Percentiles rank a stretch among this genome's conserved stretches.
phyloP scores from a whole-genome alignment of 37 sponge, comb jelly and placozoan species.

The Hormiphora californensis region DNA sequence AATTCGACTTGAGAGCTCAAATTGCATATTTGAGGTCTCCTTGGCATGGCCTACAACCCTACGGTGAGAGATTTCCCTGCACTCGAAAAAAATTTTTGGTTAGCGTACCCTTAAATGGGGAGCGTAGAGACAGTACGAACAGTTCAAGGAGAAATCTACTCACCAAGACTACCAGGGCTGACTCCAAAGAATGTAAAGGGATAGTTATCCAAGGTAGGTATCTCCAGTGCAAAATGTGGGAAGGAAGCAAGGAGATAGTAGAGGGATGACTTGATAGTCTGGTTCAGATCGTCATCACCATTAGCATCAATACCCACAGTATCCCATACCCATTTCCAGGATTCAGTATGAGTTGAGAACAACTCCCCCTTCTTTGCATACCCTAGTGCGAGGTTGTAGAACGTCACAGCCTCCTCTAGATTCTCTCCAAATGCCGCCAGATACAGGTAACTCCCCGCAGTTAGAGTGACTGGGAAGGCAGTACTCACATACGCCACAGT shows the following conservation, averaged over 20 bases:
- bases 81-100: too few species aligned
- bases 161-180: slow-evolving; percentile 41
- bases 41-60: too few species aligned
- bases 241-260: slow-evolving; percentile 15
- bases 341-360: background rate
- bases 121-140: too few species aligned
- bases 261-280: background rate
- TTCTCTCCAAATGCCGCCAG: background rate
- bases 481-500: background rate
- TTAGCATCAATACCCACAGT: background rate
- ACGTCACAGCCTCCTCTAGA: background rate
- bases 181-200: slow-evolving; percentile 31
- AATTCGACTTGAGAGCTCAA: too few species aligned
- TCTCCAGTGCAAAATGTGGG: slow-evolving; percentile 37
- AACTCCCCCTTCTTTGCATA: background rate
- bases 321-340: background rate
- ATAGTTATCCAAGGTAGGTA: background rate
- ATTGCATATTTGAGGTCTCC: too few species aligned
- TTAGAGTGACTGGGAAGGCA: background rate
- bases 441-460: background rate
- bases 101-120: too few species aligned
- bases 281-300: background rate
- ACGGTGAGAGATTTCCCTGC: too few species aligned
- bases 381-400: background rate
- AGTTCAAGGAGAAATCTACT: too few species aligned